Percentiles rank a stretch among this genome's conserved stretches.
phyloP scores from a whole-genome alignment of 2,797 vertebrate genomes.

The Spatula versicolor region DNA sequence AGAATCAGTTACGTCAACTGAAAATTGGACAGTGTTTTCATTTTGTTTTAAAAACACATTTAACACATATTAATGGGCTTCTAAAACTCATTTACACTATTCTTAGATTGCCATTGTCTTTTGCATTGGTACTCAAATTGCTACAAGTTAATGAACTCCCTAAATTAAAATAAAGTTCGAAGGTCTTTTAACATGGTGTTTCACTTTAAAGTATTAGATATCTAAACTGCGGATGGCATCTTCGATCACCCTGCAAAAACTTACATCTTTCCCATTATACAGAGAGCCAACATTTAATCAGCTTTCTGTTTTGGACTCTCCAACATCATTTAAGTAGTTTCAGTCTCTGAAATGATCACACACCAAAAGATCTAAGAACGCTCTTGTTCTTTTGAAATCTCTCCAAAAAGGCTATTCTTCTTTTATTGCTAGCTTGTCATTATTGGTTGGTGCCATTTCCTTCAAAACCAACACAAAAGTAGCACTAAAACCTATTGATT shows the following conservation, averaged over 20 bases:
- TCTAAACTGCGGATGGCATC: not conserved
- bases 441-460: not conserved
- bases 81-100: not conserved
- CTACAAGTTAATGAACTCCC: not conserved
- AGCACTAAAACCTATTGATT: conserved; percentile 33
- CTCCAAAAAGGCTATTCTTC: conserved; percentile 55
- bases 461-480: not conserved
- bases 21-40: not conserved
- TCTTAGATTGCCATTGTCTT: not conserved
- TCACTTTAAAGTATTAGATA: not conserved
- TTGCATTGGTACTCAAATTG: not conserved
- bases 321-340: not conserved
- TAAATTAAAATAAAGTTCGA: not conserved
- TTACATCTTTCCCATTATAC: not conserved
- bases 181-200: not conserved
- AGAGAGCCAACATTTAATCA: not conserved
- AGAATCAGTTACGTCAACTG: not conserved
- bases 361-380: conserved; percentile 2
- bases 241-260: not conserved
- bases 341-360: not conserved
- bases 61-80: not conserved
- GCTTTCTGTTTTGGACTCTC: not conserved
- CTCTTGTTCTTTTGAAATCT: conserved; percentile 17
- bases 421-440: conserved; percentile 35
- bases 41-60: not conserved